A percentile compares a stretch with the other conserved stretches of the same genome.
These are phyloP conservation scores for Pocillopora damicornis DNA, from an alignment of 64 coral and sea anemone species.

Conservation along the genomic window DNA sequence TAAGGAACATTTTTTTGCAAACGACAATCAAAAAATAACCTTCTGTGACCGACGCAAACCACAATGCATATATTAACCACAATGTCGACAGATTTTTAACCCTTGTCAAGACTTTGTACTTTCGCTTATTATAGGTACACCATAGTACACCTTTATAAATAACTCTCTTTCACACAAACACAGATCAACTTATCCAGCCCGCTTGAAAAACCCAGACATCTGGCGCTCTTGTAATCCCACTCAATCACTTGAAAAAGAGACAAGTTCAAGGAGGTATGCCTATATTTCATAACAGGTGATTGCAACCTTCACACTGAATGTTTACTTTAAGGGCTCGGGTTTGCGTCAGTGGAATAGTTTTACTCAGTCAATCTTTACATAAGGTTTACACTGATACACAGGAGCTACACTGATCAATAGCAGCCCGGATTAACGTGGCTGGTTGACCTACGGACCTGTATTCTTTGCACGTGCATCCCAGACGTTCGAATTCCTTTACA, in stretches of 20 bases:
- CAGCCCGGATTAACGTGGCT: background rate
- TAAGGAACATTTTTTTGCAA: background rate
- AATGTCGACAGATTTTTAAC: background rate
- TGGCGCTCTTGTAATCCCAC: conserved; percentile 12
- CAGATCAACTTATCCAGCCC: background rate
- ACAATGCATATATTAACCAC: too few relatives aligned
- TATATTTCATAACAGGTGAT: conserved; percentile 8
- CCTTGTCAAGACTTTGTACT: background rate
- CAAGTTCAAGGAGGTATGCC: background rate
- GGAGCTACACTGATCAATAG: background rate
- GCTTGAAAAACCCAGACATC: background rate
- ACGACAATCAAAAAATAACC: background rate
- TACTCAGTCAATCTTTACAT: conserved; percentile 4
- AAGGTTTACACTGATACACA: conserved; percentile 2
- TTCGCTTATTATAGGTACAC: background rate
- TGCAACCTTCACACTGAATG: background rate
- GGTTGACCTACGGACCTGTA: background rate
- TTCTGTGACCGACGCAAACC: background rate
- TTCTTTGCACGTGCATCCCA: background rate
- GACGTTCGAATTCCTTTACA: background rate
- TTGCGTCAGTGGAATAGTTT: conserved; percentile 11
- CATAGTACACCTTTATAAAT: background rate
- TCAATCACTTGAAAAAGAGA: conserved; percentile 4
- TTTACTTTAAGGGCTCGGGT: conserved; percentile 14
- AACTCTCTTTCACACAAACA: too few relatives aligned